Evolutionary conservation across 1,140 invertebrate species (phyloP).

Genomic region (Leptestheria dahalacensis): DNA sequence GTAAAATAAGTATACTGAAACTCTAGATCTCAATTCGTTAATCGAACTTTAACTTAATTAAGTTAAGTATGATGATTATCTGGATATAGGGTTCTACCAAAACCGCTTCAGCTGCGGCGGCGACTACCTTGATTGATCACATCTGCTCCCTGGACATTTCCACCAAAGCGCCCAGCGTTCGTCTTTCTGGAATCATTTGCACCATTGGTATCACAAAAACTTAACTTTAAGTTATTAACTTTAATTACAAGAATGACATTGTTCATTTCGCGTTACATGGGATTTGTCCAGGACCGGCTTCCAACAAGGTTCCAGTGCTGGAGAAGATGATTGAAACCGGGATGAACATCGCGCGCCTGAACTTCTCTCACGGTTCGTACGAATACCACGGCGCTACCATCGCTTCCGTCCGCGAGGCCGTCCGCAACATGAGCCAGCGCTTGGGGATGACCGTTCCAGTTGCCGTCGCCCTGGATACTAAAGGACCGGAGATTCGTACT

Average conservation of each 20-base stretch:
- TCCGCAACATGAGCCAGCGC: slow-evolving; percentile 57
- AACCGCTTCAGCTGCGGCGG: background rate
- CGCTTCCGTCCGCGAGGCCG: slow-evolving; percentile 68
- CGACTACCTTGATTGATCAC: slow-evolving; percentile 64
- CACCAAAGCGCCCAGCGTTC: slow-evolving; percentile 57
- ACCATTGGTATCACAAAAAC: slow-evolving; percentile 61
- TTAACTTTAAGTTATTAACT: slow-evolving; percentile 20
- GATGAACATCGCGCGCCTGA: slow-evolving; percentile 95
- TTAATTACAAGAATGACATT: background rate
- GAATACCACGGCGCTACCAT: slow-evolving; percentile 90
- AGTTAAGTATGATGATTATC: no score
- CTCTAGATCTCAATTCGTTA: no score
- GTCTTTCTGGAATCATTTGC: slow-evolving; percentile 93
- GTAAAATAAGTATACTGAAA: no score
- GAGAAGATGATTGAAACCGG: slow-evolving; percentile 95
- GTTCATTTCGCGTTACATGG: no score
- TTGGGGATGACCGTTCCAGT: slow-evolving; percentile 61
- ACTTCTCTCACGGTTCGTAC: slow-evolving; percentile 94
- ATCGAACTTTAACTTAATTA: no score
- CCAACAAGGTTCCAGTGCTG: slow-evolving; percentile 60
- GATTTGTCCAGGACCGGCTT: slow-evolving; percentile 69
- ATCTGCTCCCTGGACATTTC: slow-evolving; percentile 87
- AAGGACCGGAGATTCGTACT: slow-evolving; percentile 94
- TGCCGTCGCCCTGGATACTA: slow-evolving; percentile 93
- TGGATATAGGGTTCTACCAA: no score